Evolutionary conservation across 1,140 invertebrate species (phyloP).

Genomic region (Ericerus pela): DNA sequence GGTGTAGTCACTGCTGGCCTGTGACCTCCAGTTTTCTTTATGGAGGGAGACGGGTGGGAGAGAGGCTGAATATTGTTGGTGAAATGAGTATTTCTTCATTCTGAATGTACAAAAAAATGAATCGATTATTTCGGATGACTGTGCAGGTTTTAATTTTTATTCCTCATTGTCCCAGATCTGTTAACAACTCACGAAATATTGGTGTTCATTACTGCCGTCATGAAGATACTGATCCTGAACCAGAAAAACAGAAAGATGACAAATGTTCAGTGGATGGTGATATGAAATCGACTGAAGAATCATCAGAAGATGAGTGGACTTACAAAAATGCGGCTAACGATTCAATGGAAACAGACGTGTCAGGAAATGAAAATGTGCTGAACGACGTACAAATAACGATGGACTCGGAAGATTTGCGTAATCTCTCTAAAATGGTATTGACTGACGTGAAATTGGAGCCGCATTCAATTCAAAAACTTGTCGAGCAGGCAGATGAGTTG

Average conservation of each 20-base stretch:
- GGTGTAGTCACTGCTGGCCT: too few species aligned
- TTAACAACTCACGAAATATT: slow-evolving; percentile 60
- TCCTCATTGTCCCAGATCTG: slow-evolving; percentile 42
- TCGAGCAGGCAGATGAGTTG: slow-evolving; percentile 53
- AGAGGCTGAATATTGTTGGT: too few species aligned
- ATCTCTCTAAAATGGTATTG: slow-evolving; percentile 10
- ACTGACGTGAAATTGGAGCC: slow-evolving; percentile 31
- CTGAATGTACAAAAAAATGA: neutral
- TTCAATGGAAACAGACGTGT: slow-evolving; percentile 23
- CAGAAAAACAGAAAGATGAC: slow-evolving; percentile 24
- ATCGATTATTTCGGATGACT: too few species aligned
- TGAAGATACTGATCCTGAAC: slow-evolving; percentile 64
- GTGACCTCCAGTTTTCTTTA: too few species aligned
- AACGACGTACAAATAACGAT: slow-evolving; percentile 17
- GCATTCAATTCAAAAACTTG: slow-evolving; percentile 41
- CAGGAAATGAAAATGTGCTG: slow-evolving; percentile 25
- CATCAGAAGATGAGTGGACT: slow-evolving; percentile 57
- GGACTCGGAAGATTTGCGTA: slow-evolving; percentile 10
- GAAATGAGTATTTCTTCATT: too few species aligned
- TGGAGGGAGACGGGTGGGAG: too few species aligned
- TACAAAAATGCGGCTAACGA: slow-evolving; percentile 35
- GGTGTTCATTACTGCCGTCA: slow-evolving; percentile 72
- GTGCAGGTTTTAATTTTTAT: too few species aligned
- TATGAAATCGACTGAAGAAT: slow-evolving; percentile 40
- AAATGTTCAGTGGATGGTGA: slow-evolving; percentile 30